Percentiles rank a stretch among this genome's conserved stretches.
phyloP scores from a whole-genome alignment of 2,888 invertebrate genomes.

The Nesidiocoris tenuis region DNA sequence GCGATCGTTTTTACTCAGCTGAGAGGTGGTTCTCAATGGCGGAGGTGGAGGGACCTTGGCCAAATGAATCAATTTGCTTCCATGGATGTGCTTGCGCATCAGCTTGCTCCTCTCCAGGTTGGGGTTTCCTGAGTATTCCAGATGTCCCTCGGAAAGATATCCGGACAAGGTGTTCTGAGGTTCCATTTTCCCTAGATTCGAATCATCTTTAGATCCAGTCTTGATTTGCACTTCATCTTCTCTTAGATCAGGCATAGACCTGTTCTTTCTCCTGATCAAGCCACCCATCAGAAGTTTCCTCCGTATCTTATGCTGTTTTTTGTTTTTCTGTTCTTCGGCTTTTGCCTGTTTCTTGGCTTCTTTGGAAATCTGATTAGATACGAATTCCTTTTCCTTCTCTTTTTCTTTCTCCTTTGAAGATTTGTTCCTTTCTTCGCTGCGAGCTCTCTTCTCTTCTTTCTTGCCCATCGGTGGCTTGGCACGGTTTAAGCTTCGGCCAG shows the following conservation, averaged over 20 bases:
- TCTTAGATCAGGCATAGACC: slow-evolving; percentile 88
- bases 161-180: slow-evolving; percentile 69
- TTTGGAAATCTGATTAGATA: slow-evolving; percentile 54
- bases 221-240: slow-evolving; percentile 63
- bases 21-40: slow-evolving; percentile 81
- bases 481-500: slow-evolving; percentile 62
- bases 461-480: slow-evolving; percentile 68
- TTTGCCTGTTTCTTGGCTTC: slow-evolving; percentile 67
- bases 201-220: slow-evolving; percentile 52
- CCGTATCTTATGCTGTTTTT: slow-evolving; percentile 87
- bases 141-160: slow-evolving; percentile 82
- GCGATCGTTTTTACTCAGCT: slow-evolving; percentile 65
- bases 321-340: slow-evolving; percentile 66
- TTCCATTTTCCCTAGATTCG: slow-evolving; percentile 59
- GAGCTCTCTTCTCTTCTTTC: slow-evolving; percentile 72
- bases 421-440: slow-evolving; percentile 79
- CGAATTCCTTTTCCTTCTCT: slow-evolving; percentile 58
- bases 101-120: slow-evolving; percentile 81
- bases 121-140: slow-evolving; percentile 76
- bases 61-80: slow-evolving; percentile 77
- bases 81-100: slow-evolving; percentile 86
- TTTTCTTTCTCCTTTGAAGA: slow-evolving; percentile 57
- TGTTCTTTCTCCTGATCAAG: slow-evolving; percentile 79
- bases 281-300: slow-evolving; percentile 87
- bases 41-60: slow-evolving; percentile 84